phyloP scores from a whole-genome alignment of 2,888 invertebrate species.

The Pteria penguin region DNA sequence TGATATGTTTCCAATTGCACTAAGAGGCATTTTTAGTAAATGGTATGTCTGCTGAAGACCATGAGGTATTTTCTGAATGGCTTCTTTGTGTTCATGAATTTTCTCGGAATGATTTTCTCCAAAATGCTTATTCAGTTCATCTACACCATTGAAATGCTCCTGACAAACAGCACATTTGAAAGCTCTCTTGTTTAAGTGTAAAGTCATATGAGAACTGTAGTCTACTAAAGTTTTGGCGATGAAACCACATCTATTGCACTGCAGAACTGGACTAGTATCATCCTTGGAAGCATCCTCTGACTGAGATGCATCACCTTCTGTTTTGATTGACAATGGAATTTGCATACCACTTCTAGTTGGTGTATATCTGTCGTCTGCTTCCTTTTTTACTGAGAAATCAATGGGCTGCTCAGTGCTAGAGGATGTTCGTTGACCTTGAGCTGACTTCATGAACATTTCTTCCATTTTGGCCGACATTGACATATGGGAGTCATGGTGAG shows the following conservation, averaged over 20 bases:
- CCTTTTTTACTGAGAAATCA: slow-evolving; percentile 65
- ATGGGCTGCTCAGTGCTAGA: slow-evolving; percentile 48
- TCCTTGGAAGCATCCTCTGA: slow-evolving; percentile 34
- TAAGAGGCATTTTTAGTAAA: slow-evolving; percentile 72
- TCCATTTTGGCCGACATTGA: not conserved
- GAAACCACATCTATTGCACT: slow-evolving; percentile 72
- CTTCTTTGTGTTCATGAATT: slow-evolving; percentile 71
- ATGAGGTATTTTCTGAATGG: slow-evolving; percentile 74
- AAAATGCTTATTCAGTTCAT: slow-evolving; percentile 78
- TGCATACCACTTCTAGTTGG: not conserved
- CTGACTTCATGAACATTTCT: not conserved
- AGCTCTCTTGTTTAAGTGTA: slow-evolving; percentile 70
- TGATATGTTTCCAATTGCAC: slow-evolving; percentile 64
- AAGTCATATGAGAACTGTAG: slow-evolving; percentile 72
- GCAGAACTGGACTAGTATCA: slow-evolving; percentile 51
- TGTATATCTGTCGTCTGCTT: slow-evolving; percentile 26
- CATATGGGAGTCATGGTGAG: not conserved
- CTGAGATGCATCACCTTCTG: slow-evolving; percentile 16
- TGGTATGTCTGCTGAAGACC: slow-evolving; percentile 75
- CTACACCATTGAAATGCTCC: slow-evolving; percentile 71
- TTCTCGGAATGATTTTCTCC: slow-evolving; percentile 69
- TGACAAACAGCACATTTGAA: slow-evolving; percentile 77
- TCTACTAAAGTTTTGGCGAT: slow-evolving; percentile 69
- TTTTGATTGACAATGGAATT: not conserved
- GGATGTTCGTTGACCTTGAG: not conserved